Evolutionary conservation across 2,113 vertebrate species (phyloP), one percentile per base, ranked within the genome.

Genomic region (Mola mola): DNA sequence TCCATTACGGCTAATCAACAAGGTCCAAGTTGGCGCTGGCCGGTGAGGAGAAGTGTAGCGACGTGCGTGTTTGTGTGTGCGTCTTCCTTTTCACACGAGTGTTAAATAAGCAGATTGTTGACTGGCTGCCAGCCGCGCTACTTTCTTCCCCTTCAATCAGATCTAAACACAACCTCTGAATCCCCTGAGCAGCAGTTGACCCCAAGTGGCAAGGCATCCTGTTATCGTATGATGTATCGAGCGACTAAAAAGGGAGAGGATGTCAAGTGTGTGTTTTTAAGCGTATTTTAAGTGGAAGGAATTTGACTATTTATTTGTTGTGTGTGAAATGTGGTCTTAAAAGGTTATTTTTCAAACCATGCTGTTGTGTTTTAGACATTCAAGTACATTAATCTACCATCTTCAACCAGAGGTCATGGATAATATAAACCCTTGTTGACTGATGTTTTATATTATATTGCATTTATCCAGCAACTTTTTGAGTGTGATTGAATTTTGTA

Each of bases 31-130:
- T 34, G 72, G 47, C 42, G 8, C 50, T 17, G 33, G 26, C 56
- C 42, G 11, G 42, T 28, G 40, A 16, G 26, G 34, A 38, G 38
- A 28, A 26, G 37, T 29, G 34, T 41, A 0, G 21, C 33, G 8
- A 8, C 11, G 33, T 34, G 31, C 26, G 6, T 43, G 1, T 26
- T 47, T 40, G 28, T 9, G 44, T 24, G 8, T 50, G 47, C 56
- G 19, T 73, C 55, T 53, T 52, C 57, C 56, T 71, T 67, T 72
- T 37, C 11, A 8, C 46, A 8, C 1, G 15, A 40, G 50, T 48
- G 55, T 72, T 69, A 50, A 79, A 57, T 43, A 71, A 75, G 59
- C 75, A 50, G 26, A 67, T 69, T 79, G 60, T 84, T 83, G 81
- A 86, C 51, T 69, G 1, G 40, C 2, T 0, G 78, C 79, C 81